Percentiles rank a stretch among this genome's conserved stretches.
Evolutionary conservation across 1,140 invertebrate genomes (phyloP).

Genomic region (Hydropsyche tenuis): DNA sequence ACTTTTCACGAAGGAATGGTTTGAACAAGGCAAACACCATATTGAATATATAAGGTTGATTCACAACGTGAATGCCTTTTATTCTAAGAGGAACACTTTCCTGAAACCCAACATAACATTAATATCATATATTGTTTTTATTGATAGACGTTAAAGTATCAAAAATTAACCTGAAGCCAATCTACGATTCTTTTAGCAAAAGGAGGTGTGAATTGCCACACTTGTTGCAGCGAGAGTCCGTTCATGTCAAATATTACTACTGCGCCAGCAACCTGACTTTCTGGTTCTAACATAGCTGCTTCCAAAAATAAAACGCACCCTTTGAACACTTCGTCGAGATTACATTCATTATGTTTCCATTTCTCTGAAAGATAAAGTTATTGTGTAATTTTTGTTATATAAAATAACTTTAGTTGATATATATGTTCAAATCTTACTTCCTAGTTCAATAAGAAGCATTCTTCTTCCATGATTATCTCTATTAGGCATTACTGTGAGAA

Average conservation of each 20-base stretch:
- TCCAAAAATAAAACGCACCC: conserved; percentile 81
- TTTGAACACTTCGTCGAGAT: conserved; percentile 82
- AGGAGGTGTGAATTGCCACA: conserved; percentile 81
- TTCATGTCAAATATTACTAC: conserved; percentile 86
- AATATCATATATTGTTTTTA: neutral
- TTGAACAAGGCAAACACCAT: conserved; percentile 87
- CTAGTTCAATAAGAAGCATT: conserved; percentile 77
- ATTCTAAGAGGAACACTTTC: conserved; percentile 81
- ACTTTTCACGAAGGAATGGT: conserved; percentile 81
- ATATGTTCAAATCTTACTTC: conserved; percentile 69
- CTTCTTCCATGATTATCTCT: conserved; percentile 76
- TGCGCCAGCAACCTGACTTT: conserved; percentile 76
- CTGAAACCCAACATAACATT: conserved; percentile 57
- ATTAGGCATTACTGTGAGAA: conserved; percentile 76
- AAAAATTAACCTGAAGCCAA: conserved; percentile 70
- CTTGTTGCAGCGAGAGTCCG: conserved; percentile 77
- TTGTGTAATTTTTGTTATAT: no score
- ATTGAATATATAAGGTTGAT: conserved; percentile 88
- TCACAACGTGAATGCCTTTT: conserved; percentile 86
- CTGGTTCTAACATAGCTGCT: conserved; percentile 79
- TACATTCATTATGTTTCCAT: conserved; percentile 83
- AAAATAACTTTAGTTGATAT: no score
- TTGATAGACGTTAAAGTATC: neutral
- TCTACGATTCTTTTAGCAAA: conserved; percentile 84
- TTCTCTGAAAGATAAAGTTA: conserved; percentile 74